phyloP scores from a whole-genome alignment of 2,888 invertebrate species.

The Pollenia amentaria region DNA sequence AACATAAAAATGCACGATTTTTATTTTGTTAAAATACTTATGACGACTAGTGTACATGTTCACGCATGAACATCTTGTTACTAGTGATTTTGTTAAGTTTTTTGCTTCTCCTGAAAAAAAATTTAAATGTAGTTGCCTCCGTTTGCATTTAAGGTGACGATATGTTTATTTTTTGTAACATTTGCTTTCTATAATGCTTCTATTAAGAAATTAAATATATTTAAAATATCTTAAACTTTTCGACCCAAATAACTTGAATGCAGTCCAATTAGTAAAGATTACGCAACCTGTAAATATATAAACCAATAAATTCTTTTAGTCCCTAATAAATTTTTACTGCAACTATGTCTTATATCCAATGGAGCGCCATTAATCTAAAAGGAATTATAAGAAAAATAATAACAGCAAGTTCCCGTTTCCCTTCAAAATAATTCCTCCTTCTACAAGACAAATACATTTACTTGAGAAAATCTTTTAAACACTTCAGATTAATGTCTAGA shows the following conservation, averaged over 20 bases:
- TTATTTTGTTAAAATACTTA: no score
- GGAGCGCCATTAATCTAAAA: conserved; percentile 13
- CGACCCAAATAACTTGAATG: conserved; percentile 20
- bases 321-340: conserved; percentile 22
- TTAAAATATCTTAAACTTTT: conserved; percentile 6
- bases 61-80: no score
- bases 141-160: no score
- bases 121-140: no score
- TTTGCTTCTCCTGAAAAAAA: no score
- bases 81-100: no score
- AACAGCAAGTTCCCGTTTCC: neutral
- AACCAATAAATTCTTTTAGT: neutral
- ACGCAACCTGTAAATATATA: neutral
- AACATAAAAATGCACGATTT: no score
- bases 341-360: conserved; percentile 18
- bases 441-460: conserved; percentile 1
- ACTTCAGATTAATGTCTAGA: conserved; percentile 20
- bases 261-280: conserved; percentile 17
- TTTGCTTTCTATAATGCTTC: no score
- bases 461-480: neutral
- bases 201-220: no score
- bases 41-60: no score
- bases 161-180: no score
- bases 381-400: neutral
- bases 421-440: neutral